phyloP scores from a whole-genome alignment of 2,113 vertebrate species.

The Carassius gibelio region DNA sequence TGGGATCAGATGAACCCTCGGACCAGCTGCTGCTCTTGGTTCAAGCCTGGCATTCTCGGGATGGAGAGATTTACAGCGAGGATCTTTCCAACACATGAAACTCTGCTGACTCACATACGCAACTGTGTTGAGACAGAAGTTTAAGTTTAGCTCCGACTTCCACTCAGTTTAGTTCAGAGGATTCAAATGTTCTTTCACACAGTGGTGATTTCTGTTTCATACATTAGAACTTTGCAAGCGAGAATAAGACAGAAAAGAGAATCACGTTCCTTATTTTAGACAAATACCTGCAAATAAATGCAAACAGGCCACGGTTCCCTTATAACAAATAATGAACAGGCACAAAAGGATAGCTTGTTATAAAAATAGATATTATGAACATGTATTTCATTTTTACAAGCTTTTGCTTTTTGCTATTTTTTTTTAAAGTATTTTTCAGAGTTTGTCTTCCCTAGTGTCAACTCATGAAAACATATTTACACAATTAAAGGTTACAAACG shows the following conservation, averaged over 20 bases:
- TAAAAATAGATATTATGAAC: background rate
- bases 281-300: background rate
- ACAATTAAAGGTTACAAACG: background rate
- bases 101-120: slow-evolving; percentile 1
- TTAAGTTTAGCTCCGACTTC: background rate
- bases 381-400: too few species aligned
- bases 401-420: too few species aligned
- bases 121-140: background rate
- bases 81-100: slow-evolving; percentile 45
- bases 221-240: background rate
- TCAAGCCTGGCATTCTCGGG: slow-evolving; percentile 64
- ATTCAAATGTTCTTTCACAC: background rate
- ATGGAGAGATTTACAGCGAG: slow-evolving; percentile 60
- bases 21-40: slow-evolving; percentile 72
- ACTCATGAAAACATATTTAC: background rate
- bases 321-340: background rate
- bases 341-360: background rate
- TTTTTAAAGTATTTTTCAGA: too few species aligned
- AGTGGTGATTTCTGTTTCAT: too few species aligned
- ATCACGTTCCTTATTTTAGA: background rate
- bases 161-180: background rate
- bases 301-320: background rate
- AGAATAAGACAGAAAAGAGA: background rate
- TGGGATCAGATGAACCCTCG: slow-evolving; percentile 78
- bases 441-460: background rate